Percentiles rank a stretch among this genome's conserved stretches.
Conservation (phyloP, 2,888 invertebrate species). For the Hirtodrosophila alboralis region DNA sequence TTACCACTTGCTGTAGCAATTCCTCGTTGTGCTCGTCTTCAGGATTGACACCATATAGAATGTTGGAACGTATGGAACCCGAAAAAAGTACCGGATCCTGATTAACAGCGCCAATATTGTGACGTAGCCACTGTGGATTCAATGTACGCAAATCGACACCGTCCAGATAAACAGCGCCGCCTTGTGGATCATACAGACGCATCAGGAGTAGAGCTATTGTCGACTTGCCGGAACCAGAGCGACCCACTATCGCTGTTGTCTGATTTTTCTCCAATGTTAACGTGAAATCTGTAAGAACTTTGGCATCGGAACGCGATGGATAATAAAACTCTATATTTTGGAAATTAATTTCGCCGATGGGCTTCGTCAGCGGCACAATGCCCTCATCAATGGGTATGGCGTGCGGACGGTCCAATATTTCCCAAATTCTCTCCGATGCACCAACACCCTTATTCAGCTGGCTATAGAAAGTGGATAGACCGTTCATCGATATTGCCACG, state of each 20-base stretch:
- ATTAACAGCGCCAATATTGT: slow-evolving; percentile 94
- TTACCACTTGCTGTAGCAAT: slow-evolving; percentile 87
- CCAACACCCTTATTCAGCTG: slow-evolving; percentile 97
- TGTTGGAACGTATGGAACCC: slow-evolving; percentile 94
- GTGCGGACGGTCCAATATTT: slow-evolving; percentile 92
- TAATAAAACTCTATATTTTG: slow-evolving; percentile 90
- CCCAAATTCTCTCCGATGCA: slow-evolving; percentile 94
- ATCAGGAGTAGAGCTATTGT: slow-evolving; percentile 94
- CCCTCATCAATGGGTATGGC: slow-evolving; percentile 88
- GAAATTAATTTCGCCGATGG: slow-evolving; percentile 88
- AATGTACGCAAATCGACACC: slow-evolving; percentile 89
- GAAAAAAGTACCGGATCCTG: slow-evolving; percentile 96
- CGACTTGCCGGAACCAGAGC: slow-evolving; percentile 97
- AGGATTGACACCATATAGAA: slow-evolving; percentile 91
- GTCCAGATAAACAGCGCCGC: slow-evolving; percentile 90
- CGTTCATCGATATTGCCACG: slow-evolving; percentile 94
- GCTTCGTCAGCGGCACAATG: slow-evolving; percentile 71
- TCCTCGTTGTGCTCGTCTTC: slow-evolving; percentile 85
- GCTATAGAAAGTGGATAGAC: slow-evolving; percentile 96
- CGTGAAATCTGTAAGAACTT: slow-evolving; percentile 88
- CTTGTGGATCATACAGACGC: slow-evolving; percentile 92
- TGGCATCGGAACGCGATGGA: slow-evolving; percentile 86
- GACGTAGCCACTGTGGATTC: slow-evolving; percentile 93
- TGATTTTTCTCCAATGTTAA: slow-evolving; percentile 88
- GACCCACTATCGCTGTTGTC: slow-evolving; percentile 92